Base-by-base conservation (phyloP, 2,888 invertebrate genomes). In the Euclidia mi region DNA sequence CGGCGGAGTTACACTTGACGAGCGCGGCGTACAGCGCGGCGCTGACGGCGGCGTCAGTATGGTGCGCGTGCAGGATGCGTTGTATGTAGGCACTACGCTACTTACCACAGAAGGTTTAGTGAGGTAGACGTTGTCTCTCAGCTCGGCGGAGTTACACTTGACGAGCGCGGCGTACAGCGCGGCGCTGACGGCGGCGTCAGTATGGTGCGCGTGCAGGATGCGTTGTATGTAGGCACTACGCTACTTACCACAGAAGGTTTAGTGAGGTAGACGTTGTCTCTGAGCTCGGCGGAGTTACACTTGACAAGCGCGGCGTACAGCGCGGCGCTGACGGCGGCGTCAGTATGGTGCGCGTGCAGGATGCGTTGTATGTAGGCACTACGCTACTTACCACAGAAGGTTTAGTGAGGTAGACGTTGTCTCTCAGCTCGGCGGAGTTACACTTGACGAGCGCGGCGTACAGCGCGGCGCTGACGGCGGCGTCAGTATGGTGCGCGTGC, bases 161-260 rank as follows among this genome's bases (percentile, higher is more conserved):
- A 92, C 18, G 15, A 90, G 83, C 44, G 87, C 58, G 42, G 91
- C 90, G 79, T 91, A 92, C 0, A 92, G 82, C 49, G 83, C 83
- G 61, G 83, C 81, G 71, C 80, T 46, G 46, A 85, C 67, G 18
- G 84, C 82, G 10, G 85, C 69, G 65, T 79, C 71, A 9, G 79
- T 56, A 64, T 56, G 29, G 48, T 71, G 65, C 12, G 45, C 15
- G 49, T 48, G 50, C 10, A 71, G 6, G 11, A 71, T 62, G 3
- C 61, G 65, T 44, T 12, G 14, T n/a, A n/a, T n/a, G n/a, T n/a
- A n/a, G n/a, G n/a, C n/a, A n/a, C n/a, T n/a, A n/a, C n/a, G n/a
- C n/a, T n/a, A n/a, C n/a, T n/a, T n/a, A n/a, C n/a, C n/a, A n/a
- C n/a, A n/a, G n/a, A 56, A 0, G 93, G 92, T 49, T 67, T 71